phyloP scores from a whole-genome alignment of 2,797 vertebrate species.

The Melanotaenia pygmaea region DNA sequence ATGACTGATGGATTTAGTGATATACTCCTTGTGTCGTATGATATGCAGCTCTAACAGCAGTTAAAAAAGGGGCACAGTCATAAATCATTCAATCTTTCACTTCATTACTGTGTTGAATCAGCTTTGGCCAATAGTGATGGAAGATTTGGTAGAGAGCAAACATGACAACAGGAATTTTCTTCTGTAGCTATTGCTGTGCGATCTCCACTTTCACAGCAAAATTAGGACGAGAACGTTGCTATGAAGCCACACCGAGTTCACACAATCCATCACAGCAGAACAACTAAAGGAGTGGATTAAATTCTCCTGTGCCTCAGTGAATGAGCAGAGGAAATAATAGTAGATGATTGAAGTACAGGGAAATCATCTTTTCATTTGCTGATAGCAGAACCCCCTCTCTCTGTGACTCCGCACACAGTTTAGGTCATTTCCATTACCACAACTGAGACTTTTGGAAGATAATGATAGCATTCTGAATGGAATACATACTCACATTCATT shows the following conservation, averaged over 20 bases:
- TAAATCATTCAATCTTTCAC: slow-evolving; percentile 63
- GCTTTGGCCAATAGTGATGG: slow-evolving; percentile 31
- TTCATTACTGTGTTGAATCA: slow-evolving; percentile 54
- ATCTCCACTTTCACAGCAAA: slow-evolving; percentile 19
- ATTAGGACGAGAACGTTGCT: neutral
- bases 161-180: slow-evolving; percentile 1
- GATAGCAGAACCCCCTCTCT: slow-evolving; percentile 49
- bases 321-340: slow-evolving; percentile 51
- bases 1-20: slow-evolving; percentile 67
- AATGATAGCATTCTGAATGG: slow-evolving; percentile 53
- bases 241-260: slow-evolving; percentile 17
- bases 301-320: slow-evolving; percentile 38
- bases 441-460: slow-evolving; percentile 50
- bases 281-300: slow-evolving; percentile 39
- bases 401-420: slow-evolving; percentile 67
- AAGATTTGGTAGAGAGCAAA: slow-evolving; percentile 26
- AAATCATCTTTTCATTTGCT: slow-evolving; percentile 47
- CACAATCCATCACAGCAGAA: slow-evolving; percentile 16
- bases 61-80: slow-evolving; percentile 58
- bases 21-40: slow-evolving; percentile 43
- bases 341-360: slow-evolving; percentile 46
- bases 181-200: slow-evolving; percentile 7
- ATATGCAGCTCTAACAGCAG: neutral
- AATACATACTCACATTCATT: slow-evolving; percentile 60
- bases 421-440: slow-evolving; percentile 72